Evolutionary conservation across 1,140 invertebrate species (phyloP).

Genomic region (Penaeus vannamei): DNA sequence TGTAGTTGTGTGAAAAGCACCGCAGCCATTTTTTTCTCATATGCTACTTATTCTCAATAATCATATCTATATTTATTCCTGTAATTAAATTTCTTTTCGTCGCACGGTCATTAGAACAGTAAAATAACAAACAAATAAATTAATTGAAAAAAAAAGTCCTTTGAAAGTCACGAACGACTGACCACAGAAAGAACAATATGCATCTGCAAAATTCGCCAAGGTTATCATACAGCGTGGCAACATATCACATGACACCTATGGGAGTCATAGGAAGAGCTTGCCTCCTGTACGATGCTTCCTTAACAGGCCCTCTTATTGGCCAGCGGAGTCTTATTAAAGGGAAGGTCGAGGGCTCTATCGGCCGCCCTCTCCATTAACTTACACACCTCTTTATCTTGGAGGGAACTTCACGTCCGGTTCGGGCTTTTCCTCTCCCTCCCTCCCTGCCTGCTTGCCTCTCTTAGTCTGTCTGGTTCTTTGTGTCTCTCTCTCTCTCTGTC

Average conservation of each 20-base stretch:
- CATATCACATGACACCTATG: slow-evolving; percentile 58
- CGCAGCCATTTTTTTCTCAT: too few relatives aligned
- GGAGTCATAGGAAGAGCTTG: slow-evolving; percentile 53
- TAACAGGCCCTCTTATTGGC: slow-evolving; percentile 53
- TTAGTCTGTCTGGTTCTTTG: too few relatives aligned
- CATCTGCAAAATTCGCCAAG: slow-evolving; percentile 26
- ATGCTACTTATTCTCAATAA: too few relatives aligned
- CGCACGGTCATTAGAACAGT: too few relatives aligned
- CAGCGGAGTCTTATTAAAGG: slow-evolving; percentile 55
- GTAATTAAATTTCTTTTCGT: too few relatives aligned
- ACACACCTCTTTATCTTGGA: slow-evolving; percentile 14
- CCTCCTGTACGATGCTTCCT: slow-evolving; percentile 58
- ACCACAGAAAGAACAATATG: slow-evolving; percentile 36
- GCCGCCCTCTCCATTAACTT: slow-evolving; percentile 19
- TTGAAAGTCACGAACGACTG: slow-evolving; percentile 36
- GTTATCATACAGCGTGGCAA: slow-evolving; percentile 55
- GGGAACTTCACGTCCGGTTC: not conserved
- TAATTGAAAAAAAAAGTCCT: too few relatives aligned
- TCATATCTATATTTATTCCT: too few relatives aligned
- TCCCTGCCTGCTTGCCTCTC: too few relatives aligned
- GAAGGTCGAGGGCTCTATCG: slow-evolving; percentile 24
- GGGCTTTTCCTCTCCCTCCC: too few relatives aligned
- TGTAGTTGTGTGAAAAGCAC: too few relatives aligned
- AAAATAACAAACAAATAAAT: too few relatives aligned
- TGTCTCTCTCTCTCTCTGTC: too few relatives aligned